A percentile compares a stretch with the other conserved stretches of the same genome.
Evolutionary conservation across 1,140 invertebrate genomes (phyloP).

Genomic region (Drosophila hydei): DNA sequence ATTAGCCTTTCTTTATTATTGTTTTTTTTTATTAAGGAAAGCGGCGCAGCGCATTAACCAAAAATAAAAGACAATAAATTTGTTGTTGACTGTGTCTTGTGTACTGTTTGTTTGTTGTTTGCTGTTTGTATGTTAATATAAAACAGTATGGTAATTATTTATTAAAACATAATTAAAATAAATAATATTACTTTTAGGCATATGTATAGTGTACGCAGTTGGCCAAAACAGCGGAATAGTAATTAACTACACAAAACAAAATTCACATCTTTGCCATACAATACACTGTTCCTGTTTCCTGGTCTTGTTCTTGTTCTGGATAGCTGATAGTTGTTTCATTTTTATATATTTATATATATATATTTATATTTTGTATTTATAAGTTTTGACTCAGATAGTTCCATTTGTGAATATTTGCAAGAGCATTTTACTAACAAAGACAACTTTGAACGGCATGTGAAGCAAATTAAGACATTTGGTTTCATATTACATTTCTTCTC

Average conservation of each 20-base stretch:
- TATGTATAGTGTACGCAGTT: slow-evolving; percentile 51
- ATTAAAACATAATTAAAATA: slow-evolving; percentile 71
- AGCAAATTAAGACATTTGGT: slow-evolving; percentile 39
- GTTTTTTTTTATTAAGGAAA: slow-evolving; percentile 43
- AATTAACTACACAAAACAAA: slow-evolving; percentile 48
- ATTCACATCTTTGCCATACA: slow-evolving; percentile 35
- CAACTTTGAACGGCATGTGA: slow-evolving; percentile 45
- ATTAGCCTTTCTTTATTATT: slow-evolving; percentile 42
- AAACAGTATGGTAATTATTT: slow-evolving; percentile 70
- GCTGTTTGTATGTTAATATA: slow-evolving; percentile 62
- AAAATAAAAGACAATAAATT: slow-evolving; percentile 44
- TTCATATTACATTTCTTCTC: slow-evolving; percentile 10
- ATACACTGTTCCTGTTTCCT: slow-evolving; percentile 3
- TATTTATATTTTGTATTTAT: slow-evolving; percentile 7
- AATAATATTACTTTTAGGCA: slow-evolving; percentile 61
- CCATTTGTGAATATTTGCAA: slow-evolving; percentile 31
- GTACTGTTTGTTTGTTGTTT: slow-evolving; percentile 26
- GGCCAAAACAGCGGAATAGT: slow-evolving; percentile 49
- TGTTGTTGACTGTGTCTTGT: slow-evolving; percentile 42
- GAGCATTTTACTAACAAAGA: slow-evolving; percentile 39
- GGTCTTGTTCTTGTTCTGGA: slow-evolving; percentile 22
- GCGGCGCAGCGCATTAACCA: slow-evolving; percentile 48
- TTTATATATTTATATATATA: slow-evolving; percentile 1
- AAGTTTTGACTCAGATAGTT: slow-evolving; percentile 31
- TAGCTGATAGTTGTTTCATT: slow-evolving; percentile 47